These are phyloP conservation scores for Caranx melampygus DNA, from an alignment of 2,113 vertebrate species.

Conservation along the genomic window DNA sequence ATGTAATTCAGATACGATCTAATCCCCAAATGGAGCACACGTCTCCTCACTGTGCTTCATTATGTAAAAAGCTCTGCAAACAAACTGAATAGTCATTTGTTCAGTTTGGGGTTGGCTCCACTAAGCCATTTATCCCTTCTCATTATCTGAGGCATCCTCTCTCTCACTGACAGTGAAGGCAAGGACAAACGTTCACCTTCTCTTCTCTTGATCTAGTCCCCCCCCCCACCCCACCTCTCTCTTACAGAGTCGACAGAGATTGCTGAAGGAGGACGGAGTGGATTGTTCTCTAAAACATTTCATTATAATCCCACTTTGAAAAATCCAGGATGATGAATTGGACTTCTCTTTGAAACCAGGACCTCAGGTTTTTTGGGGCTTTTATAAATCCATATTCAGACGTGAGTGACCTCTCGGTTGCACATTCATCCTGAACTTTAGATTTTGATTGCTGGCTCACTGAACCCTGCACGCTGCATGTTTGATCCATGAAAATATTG, in stretches of 20 bases:
- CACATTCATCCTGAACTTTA: slow-evolving; percentile 18
- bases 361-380: slow-evolving; percentile 17
- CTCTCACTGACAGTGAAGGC: slow-evolving; percentile 58
- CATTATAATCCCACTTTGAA: slow-evolving; percentile 62
- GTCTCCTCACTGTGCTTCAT: slow-evolving; percentile 47
- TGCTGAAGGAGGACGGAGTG: slow-evolving; percentile 58
- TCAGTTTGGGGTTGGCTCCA: slow-evolving; percentile 53
- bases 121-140: slow-evolving; percentile 63
- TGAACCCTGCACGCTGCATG: neutral
- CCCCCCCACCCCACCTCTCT: slow-evolving; percentile 11
- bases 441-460: slow-evolving; percentile 10
- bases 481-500: neutral
- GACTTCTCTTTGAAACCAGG: slow-evolving; percentile 38
- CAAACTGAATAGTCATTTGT: slow-evolving; percentile 67
- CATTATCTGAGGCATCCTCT: slow-evolving; percentile 71
- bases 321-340: slow-evolving; percentile 48
- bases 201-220: slow-evolving; percentile 47
- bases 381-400: slow-evolving; percentile 27
- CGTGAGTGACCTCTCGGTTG: slow-evolving; percentile 23
- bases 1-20: slow-evolving; percentile 36
- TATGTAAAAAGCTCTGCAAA: slow-evolving; percentile 60
- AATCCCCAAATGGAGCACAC: slow-evolving; percentile 39
- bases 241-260: slow-evolving; percentile 48
- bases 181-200: slow-evolving; percentile 72
- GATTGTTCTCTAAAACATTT: slow-evolving; percentile 56